phyloP scores from a whole-genome alignment of 2,113 vertebrate species.

The Terrapene triunguis region DNA sequence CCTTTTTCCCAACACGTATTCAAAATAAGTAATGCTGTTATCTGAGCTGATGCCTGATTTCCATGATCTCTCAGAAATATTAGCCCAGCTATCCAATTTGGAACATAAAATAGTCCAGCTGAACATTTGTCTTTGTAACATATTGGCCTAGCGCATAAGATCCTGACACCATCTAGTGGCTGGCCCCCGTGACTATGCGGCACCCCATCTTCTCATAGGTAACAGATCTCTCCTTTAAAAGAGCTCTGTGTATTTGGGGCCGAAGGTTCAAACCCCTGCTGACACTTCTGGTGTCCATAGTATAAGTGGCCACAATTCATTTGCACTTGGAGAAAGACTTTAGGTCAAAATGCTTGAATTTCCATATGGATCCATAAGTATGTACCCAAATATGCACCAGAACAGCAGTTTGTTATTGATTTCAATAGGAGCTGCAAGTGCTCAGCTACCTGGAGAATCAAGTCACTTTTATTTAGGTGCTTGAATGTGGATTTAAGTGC shows the following conservation, averaged over 20 bases:
- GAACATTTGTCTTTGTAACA: fast-evolving
- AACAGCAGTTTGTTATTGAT: background rate
- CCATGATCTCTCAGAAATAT: background rate
- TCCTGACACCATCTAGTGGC: background rate
- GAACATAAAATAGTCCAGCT: fast-evolving
- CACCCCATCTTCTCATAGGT: background rate
- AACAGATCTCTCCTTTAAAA: background rate
- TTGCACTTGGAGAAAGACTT: background rate
- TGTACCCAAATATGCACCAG: background rate
- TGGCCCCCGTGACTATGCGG: fast-evolving
- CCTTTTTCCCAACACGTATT: fast-evolving
- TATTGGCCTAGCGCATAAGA: fast-evolving
- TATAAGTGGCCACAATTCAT: background rate
- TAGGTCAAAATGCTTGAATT: background rate
- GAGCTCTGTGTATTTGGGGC: background rate
- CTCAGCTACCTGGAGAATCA: background rate
- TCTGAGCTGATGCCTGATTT: background rate
- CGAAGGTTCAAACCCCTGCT: fast-evolving
- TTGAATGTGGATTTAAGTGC: background rate
- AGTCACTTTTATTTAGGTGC: background rate
- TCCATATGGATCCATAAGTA: background rate
- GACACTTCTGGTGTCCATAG: background rate
- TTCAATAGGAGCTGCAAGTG: background rate
- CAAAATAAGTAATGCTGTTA: fast-evolving
- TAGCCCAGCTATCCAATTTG: fast-evolving